Evolutionary conservation across 92 coral and sea anemone genomes (phyloP).

Genomic region (Ricordea florida): DNA sequence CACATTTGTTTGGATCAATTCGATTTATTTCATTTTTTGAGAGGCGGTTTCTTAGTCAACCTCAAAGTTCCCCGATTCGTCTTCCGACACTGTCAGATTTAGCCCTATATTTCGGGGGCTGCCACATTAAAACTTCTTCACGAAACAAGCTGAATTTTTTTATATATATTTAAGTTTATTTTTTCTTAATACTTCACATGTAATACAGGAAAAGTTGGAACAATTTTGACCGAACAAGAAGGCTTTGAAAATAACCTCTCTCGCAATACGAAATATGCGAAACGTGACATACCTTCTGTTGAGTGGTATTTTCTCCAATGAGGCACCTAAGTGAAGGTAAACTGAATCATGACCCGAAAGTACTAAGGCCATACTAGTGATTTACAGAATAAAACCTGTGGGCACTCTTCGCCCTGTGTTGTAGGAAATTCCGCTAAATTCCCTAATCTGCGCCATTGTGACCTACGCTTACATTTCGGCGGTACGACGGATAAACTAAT

Average conservation of each 20-base stretch:
- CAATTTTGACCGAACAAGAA: not conserved
- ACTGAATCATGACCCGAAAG: not conserved
- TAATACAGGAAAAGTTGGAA: not conserved
- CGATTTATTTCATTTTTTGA: not conserved
- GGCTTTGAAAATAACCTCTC: slow-evolving; percentile 2
- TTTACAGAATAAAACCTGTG: slow-evolving; percentile 19
- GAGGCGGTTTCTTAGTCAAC: not conserved
- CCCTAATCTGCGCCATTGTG: slow-evolving; percentile 8
- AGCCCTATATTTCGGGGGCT: slow-evolving; percentile 10
- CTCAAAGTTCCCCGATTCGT: not conserved
- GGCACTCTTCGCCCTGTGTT: slow-evolving; percentile 38
- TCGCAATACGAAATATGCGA: slow-evolving; percentile 20
- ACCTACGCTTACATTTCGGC: not conserved
- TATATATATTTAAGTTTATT: not conserved
- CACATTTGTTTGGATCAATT: not conserved
- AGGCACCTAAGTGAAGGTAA: not conserved
- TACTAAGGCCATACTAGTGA: not conserved
- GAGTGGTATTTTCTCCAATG: slow-evolving; percentile 15
- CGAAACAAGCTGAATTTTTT: not conserved
- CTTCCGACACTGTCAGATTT: slow-evolving; percentile 7
- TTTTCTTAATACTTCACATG: not conserved
- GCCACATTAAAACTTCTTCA: not conserved
- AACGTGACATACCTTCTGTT: slow-evolving; percentile 10
- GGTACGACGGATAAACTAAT: not conserved
- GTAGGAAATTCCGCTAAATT: slow-evolving; percentile 7